These are phyloP conservation scores for Solenodon paradoxus DNA, from an alignment of 2,113 vertebrate species.

Conservation along the genomic window DNA sequence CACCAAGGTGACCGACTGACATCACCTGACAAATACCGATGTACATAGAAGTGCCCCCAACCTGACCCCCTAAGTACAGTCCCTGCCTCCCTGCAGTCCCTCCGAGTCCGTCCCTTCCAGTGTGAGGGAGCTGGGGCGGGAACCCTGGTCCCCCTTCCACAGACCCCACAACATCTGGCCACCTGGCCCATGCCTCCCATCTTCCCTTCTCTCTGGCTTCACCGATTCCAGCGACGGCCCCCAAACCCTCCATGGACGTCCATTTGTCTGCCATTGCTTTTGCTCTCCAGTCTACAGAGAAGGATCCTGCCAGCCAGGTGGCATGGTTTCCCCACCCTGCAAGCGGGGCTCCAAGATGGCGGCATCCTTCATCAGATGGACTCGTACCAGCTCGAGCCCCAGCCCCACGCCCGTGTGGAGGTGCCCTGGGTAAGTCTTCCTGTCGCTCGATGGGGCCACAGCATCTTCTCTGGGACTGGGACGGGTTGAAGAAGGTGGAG, in stretches of 20 bases:
- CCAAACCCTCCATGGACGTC: background rate
- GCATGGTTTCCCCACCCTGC: background rate
- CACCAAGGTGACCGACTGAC: too few species aligned
- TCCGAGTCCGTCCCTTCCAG: background rate
- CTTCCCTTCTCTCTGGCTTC: background rate
- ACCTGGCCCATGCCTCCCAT: background rate
- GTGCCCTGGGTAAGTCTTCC: background rate
- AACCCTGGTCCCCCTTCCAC: background rate
- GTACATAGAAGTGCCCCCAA: background rate
- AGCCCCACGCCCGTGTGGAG: accelerated
- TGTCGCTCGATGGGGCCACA: background rate
- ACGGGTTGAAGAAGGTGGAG: background rate
- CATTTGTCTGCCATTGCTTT: background rate
- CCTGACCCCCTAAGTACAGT: too few species aligned
- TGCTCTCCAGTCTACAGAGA: background rate
- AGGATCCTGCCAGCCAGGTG: background rate
- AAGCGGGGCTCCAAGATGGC: background rate
- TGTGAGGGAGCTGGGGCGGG: background rate
- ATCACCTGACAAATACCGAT: too few species aligned
- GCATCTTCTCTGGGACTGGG: background rate
- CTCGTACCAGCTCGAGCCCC: background rate
- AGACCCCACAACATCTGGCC: accelerated
- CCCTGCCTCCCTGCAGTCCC: too few species aligned
- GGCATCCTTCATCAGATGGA: background rate
- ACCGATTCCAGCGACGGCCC: too few species aligned